Evolutionary conservation across 2,888 invertebrate species (phyloP).

Genomic region (Geotrupes spiniger): DNA sequence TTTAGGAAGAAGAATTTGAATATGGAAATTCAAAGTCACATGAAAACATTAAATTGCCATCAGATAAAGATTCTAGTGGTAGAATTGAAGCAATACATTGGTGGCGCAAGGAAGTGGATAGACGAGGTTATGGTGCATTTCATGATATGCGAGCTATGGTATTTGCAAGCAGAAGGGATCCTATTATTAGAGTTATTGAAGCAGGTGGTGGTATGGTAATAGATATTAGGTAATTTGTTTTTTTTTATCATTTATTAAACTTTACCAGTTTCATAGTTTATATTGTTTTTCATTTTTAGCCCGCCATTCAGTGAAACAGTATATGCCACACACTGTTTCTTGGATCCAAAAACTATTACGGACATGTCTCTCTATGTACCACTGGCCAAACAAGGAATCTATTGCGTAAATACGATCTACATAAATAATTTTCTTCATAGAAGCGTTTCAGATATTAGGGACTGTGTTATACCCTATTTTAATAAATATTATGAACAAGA

Average conservation of each 20-base stretch:
- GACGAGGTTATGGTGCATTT: slow-evolving; percentile 49
- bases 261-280: no score
- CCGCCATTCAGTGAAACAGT: slow-evolving; percentile 57
- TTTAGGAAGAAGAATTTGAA: slow-evolving; percentile 83
- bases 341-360: slow-evolving; percentile 56
- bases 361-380: slow-evolving; percentile 39
- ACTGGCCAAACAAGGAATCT: slow-evolving; percentile 44
- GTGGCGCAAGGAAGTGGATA: slow-evolving; percentile 64
- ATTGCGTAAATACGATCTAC: slow-evolving; percentile 43
- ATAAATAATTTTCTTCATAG: slow-evolving; percentile 42
- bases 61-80: slow-evolving; percentile 44
- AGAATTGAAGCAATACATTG: slow-evolving; percentile 60
- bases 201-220: slow-evolving; percentile 76
- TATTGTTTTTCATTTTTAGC: slow-evolving; percentile 45
- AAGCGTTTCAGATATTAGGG: slow-evolving; percentile 37
- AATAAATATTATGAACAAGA: slow-evolving; percentile 32
- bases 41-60: slow-evolving; percentile 51
- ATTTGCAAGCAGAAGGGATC: slow-evolving; percentile 57
- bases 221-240: slow-evolving; percentile 55
- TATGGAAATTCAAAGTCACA: slow-evolving; percentile 74
- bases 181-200: slow-evolving; percentile 66
- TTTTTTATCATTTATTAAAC: neutral
- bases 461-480: slow-evolving; percentile 39
- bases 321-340: slow-evolving; percentile 68
- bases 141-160: slow-evolving; percentile 58